Conservation (phyloP, 2,888 invertebrate species). For the Tetragonula carbonaria region DNA sequence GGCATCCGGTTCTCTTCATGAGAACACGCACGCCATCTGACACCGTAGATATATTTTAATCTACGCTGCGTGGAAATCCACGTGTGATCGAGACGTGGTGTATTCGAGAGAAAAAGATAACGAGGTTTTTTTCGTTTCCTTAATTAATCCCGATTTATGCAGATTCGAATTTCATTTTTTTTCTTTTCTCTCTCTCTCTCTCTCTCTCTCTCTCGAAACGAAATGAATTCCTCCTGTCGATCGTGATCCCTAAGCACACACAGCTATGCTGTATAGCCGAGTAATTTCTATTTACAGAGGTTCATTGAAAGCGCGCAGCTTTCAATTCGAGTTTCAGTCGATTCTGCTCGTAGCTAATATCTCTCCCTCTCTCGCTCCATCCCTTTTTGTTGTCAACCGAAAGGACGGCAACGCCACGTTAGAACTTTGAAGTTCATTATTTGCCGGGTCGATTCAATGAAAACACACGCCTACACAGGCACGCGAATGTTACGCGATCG, state of each 20-base stretch:
- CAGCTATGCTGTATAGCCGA: background rate
- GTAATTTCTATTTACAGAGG: conserved; percentile 25
- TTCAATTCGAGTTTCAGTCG: conserved; percentile 8
- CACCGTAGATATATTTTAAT: conserved; percentile 28
- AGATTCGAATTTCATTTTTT: no score
- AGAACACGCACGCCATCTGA: background rate
- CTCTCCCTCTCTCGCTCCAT: conserved; percentile 8
- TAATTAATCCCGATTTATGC: no score
- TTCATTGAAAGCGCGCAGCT: conserved; percentile 14
- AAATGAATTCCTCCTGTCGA: no score
- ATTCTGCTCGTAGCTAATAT: conserved; percentile 21
- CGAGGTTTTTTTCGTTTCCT: no score
- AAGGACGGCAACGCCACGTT: conserved; percentile 29
- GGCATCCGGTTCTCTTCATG: conserved; percentile 5
- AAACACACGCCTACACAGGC: conserved; percentile 22
- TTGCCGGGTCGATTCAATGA: conserved; percentile 50
- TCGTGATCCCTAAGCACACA: no score
- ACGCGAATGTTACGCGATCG: conserved; percentile 21
- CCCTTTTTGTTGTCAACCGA: conserved; percentile 36
- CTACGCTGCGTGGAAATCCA: conserved; percentile 11
- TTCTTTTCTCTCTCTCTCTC: no score
- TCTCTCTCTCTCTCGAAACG: no score
- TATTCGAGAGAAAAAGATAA: no score
- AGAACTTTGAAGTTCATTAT: conserved; percentile 53
- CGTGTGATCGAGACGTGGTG: background rate